Conservation (phyloP, 1,140 invertebrate genomes). For the Chironomus tepperi region DNA sequence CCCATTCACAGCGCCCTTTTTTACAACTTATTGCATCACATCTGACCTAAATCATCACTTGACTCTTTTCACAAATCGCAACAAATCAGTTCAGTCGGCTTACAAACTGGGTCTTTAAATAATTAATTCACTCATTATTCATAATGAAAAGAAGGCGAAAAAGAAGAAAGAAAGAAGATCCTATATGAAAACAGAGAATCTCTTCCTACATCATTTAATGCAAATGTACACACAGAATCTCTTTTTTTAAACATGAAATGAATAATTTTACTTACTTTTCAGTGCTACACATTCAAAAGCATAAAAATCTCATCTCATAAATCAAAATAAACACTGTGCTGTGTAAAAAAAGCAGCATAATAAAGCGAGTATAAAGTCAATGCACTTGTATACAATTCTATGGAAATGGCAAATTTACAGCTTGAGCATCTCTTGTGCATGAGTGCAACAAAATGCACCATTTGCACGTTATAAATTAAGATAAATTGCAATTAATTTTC, state of each 20-base stretch:
- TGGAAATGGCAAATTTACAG: slow-evolving; percentile 7
- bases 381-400: background rate
- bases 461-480: slow-evolving; percentile 22
- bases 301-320: background rate
- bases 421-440: background rate
- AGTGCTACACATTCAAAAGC: no score
- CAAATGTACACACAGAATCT: background rate
- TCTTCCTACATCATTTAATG: slow-evolving; percentile 8
- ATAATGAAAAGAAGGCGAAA: no score
- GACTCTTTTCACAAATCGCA: no score
- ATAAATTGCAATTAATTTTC: slow-evolving; percentile 21
- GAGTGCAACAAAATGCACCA: slow-evolving; percentile 16
- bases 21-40: no score
- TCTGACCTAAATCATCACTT: no score
- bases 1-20: no score
- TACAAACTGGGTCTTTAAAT: no score
- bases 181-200: background rate
- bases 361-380: background rate
- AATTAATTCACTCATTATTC: no score
- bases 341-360: background rate
- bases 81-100: no score
- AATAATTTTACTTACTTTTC: no score
- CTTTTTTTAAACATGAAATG: no score
- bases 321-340: slow-evolving; percentile 8
- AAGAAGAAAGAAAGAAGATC: no score